Evolutionary conservation across 2,888 invertebrate genomes (phyloP).

Genomic region (Polyommatus icarus): DNA sequence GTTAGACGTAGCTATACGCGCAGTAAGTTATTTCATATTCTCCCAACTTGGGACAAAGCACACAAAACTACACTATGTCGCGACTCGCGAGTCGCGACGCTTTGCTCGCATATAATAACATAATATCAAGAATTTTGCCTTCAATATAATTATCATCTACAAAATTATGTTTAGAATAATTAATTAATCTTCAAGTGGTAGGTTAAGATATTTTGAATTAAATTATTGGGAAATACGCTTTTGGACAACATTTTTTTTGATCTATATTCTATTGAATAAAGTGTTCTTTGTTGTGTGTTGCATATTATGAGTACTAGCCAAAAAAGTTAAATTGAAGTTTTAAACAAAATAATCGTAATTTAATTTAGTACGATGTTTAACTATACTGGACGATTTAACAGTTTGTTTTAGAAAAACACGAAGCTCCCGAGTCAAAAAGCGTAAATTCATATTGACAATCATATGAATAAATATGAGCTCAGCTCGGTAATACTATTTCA

Average conservation of each 20-base stretch:
- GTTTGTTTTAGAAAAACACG: neutral
- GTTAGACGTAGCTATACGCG: constrained; percentile 19
- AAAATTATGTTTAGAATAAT: neutral
- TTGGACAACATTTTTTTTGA: too few relatives aligned
- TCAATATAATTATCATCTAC: neutral
- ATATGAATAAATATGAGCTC: constrained; percentile 3
- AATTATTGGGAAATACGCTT: too few relatives aligned
- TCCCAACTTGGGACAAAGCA: constrained; percentile 19
- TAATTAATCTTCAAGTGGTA: neutral
- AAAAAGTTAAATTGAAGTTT: too few relatives aligned
- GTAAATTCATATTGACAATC: neutral
- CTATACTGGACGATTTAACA: too few relatives aligned
- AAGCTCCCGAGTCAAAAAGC: neutral
- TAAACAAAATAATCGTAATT: too few relatives aligned
- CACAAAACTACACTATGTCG: constrained; percentile 24
- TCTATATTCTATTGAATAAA: too few relatives aligned
- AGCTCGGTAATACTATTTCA: constrained; percentile 1
- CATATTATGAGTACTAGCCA: too few relatives aligned
- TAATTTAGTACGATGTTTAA: too few relatives aligned
- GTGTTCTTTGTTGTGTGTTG: too few relatives aligned
- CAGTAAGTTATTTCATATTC: constrained; percentile 28
- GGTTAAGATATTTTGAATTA: neutral
- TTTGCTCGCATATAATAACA: neutral
- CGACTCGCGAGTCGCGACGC: neutral
- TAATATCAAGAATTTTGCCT: neutral